Base-by-base conservation (phyloP, 2,888 invertebrate genomes). In the Protonemura montana region DNA sequence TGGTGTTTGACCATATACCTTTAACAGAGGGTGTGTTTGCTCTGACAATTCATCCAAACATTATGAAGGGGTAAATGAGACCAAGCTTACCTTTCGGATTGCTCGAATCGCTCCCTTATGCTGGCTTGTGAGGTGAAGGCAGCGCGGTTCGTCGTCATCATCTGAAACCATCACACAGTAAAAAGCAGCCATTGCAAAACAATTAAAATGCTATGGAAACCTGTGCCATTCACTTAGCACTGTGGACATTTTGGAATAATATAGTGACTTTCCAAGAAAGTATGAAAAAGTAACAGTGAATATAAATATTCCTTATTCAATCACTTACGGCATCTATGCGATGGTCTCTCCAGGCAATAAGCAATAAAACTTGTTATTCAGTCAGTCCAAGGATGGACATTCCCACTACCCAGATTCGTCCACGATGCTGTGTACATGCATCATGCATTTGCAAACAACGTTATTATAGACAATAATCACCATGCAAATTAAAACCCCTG, bases 101-200 rank as follows among this genome's bases (percentile, higher is more conserved):
- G 97, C 96, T 90, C 98, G 93, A 91, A 98, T 98, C 89, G 97
- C 98, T 89, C 95, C 95, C 93, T 97, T 98, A 91, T 98, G 97
- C 90, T 94, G 95, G 90, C 96, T 95, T 87, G 98, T 98, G 90
- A 98, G 93, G 90, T 97, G 95, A 90, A 95, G 93, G 91, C 95
- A 95, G 90, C 96, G 95, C 88, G 95, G 95, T 92, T 96, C 95
- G 89, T 96, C 96, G 89, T 96, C 96, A 91, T 96, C 96, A 92
- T 96, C 96, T 96, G 93, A 89, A 90, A 89, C 82, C 87, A 59
- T 59, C 59, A 59, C 6, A 59, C 59, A 13, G 16, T 59, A 59
- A 59, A 59, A 16, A 87, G 88, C 59, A 59, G 59, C 6, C 59
- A 59, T 59, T 59, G 13, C 13, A 59, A 21, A 59, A 16, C 59